A percentile compares a stretch with the other conserved stretches of the same genome.
These are phyloP conservation scores for Rhynchopsitta pachyrhyncha DNA, from an alignment of 2,113 vertebrate species.

Conservation along the genomic window DNA sequence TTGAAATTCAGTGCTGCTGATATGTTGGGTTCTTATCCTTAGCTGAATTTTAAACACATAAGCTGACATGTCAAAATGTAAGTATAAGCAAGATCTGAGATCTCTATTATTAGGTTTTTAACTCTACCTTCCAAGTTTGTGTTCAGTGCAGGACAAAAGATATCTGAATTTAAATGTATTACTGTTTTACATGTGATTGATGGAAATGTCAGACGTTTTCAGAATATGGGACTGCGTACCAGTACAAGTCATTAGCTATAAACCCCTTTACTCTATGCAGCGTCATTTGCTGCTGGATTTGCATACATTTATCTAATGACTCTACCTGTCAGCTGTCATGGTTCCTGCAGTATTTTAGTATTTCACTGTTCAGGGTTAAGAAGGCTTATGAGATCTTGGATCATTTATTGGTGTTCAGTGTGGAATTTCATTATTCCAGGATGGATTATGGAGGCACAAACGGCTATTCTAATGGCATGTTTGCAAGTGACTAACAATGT, in stretches of 20 bases:
- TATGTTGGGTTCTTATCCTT: neutral
- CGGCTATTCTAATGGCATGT: neutral
- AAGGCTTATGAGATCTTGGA: conserved; percentile 52
- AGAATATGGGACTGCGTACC: neutral
- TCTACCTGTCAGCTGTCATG: conserved; percentile 53
- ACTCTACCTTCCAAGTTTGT: neutral
- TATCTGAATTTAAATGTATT: neutral
- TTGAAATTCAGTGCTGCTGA: neutral
- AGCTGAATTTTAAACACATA: conserved; percentile 2
- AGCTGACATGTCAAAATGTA: neutral
- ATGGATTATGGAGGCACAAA: conserved; percentile 18
- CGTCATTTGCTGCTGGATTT: conserved; percentile 43
- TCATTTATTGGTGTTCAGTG: conserved; percentile 7
- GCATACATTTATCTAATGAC: conserved; percentile 19
- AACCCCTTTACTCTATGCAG: conserved; percentile 26
- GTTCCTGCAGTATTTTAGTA: conserved; percentile 42
- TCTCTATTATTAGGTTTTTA: neutral
- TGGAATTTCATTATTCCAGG: conserved; percentile 41
- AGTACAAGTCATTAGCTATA: conserved; percentile 21
- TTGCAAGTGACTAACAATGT: conserved; percentile 21
- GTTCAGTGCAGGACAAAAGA: neutral
- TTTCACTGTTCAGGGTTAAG: conserved; percentile 41
- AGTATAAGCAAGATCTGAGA: neutral
- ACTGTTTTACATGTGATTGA: neutral
- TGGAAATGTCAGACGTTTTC: neutral